Conservation (phyloP, 2,888 invertebrate genomes). For the Incurvaria masculella region DNA sequence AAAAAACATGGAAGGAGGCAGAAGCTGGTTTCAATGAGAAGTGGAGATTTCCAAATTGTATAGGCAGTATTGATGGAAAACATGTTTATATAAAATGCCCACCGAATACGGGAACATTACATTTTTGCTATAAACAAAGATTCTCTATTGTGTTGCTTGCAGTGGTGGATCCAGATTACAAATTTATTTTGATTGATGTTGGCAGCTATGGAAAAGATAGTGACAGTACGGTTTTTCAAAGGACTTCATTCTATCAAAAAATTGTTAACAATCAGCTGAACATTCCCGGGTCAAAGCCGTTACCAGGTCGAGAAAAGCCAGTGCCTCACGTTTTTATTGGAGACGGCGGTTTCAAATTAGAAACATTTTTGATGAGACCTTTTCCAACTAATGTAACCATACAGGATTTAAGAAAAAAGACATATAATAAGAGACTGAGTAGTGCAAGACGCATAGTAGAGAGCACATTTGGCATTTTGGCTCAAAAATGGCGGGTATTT, state of each 20-base stretch:
- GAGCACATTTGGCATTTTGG: conserved; percentile 21
- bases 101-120: conserved; percentile 9
- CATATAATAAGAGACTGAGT: conserved; percentile 13
- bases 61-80: too few relatives aligned
- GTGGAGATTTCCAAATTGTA: conserved; percentile 15
- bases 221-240: conserved; percentile 3
- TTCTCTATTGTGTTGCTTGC: conserved; percentile 10
- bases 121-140: conserved; percentile 12
- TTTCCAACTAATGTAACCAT: conserved; percentile 1
- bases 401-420: conserved; percentile 1
- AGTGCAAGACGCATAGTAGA: conserved; percentile 20
- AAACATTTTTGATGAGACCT: conserved; percentile 4
- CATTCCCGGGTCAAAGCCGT: not conserved
- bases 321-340: conserved; percentile 3
- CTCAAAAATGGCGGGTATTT: conserved; percentile 22
- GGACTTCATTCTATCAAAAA: conserved; percentile 2
- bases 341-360: conserved; percentile 6
- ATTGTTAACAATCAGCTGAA: conserved; percentile 3
- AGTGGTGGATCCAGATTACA: conserved; percentile 12
- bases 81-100: conserved; percentile 14
- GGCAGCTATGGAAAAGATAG: conserved; percentile 8
- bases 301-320: conserved; percentile 1
- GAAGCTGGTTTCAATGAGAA: conserved; percentile 15
- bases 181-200: conserved; percentile 12
- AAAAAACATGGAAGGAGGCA: conserved; percentile 11